These are phyloP conservation scores for Enteromius viviparus DNA, from an alignment of 2,797 vertebrate genomes.

Conservation along the genomic window DNA sequence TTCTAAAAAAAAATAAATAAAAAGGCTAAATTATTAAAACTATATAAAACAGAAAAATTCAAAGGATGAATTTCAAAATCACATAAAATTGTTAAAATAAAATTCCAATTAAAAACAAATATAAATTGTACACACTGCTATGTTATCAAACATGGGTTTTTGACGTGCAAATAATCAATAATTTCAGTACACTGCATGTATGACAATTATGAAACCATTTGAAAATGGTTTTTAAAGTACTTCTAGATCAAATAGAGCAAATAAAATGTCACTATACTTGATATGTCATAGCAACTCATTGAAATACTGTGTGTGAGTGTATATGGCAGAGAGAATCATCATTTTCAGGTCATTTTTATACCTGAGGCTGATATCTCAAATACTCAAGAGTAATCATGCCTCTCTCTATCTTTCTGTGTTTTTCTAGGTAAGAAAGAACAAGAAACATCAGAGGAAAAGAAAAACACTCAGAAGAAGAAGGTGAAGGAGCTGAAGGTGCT, in stretches of 20 bases:
- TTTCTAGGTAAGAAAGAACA: slow-evolving; percentile 82
- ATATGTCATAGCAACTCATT: background rate
- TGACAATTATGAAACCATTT: background rate
- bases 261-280: background rate
- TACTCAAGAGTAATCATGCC: background rate
- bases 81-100: background rate
- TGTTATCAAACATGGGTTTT: background rate
- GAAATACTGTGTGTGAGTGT: background rate
- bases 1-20: background rate
- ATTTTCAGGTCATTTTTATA: background rate
- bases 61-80: background rate
- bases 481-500: slow-evolving; percentile 87
- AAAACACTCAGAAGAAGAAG: slow-evolving; percentile 84
- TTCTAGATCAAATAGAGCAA: background rate
- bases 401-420: slow-evolving; percentile 8
- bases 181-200: background rate
- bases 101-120: background rate
- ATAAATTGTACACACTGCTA: background rate
- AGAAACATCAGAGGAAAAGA: slow-evolving; percentile 81
- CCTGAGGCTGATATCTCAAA: background rate
- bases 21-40: background rate
- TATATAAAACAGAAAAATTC: background rate
- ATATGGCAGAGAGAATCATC: background rate
- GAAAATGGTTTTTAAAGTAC: background rate
- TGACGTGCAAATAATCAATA: background rate